Conservation (phyloP, 2,888 invertebrate species). For the Xestia c-nigrum region DNA sequence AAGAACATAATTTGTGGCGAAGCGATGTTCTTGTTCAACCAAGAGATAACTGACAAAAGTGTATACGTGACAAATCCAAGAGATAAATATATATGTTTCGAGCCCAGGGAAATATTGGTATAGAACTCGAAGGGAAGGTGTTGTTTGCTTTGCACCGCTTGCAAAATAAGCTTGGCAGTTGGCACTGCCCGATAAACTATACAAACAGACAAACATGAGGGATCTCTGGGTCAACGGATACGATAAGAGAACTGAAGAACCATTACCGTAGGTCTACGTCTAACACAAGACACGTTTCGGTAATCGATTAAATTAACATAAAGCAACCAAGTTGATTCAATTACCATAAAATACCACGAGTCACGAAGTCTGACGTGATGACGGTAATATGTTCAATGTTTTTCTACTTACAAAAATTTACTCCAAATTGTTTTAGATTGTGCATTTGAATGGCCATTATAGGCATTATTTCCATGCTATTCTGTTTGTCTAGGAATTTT, state of each 20-base stretch:
- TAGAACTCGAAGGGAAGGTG: conserved; percentile 65
- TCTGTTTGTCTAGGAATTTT: conserved; percentile 13
- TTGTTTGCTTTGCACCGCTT: conserved; percentile 65
- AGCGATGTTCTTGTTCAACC: conserved; percentile 26
- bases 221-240: conserved; percentile 25
- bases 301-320: conserved; percentile 51
- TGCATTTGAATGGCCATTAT: conserved; percentile 22
- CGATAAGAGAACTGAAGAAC: conserved; percentile 40
- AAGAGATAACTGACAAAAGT: conserved; percentile 48
- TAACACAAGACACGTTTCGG: conserved; percentile 39
- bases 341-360: conserved; percentile 60
- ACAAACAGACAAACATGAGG: conserved; percentile 61
- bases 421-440: conserved; percentile 44
- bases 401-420: conserved; percentile 39
- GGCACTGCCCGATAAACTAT: conserved; percentile 72
- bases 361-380: conserved; percentile 52
- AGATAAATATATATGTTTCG: conserved; percentile 41
- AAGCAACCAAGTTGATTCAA: conserved; percentile 47
- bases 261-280: conserved; percentile 8
- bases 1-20: conserved; percentile 38
- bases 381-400: conserved; percentile 30
- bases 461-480: conserved; percentile 19
- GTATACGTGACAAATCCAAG: conserved; percentile 48
- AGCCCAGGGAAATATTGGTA: conserved; percentile 55
- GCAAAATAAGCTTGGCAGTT: conserved; percentile 71